These are phyloP conservation scores for Sitta europaea DNA, from an alignment of 2,113 vertebrate genomes.

Conservation along the genomic window DNA sequence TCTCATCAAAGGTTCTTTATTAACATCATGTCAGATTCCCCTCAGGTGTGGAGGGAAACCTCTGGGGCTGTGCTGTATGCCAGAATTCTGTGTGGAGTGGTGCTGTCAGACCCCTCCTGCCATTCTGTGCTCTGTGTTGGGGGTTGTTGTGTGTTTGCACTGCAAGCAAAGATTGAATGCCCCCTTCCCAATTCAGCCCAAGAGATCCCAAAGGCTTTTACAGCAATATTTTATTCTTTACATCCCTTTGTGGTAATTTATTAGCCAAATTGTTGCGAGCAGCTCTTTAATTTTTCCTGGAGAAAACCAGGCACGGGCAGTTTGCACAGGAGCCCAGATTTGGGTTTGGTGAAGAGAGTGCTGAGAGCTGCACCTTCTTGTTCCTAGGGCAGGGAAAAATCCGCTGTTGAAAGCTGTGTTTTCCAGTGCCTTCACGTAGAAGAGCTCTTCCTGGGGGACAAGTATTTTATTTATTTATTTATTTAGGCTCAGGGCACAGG, in stretches of 20 bases:
- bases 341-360: neutral
- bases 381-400: neutral
- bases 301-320: neutral
- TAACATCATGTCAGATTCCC: no score
- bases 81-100: neutral
- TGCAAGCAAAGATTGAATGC: neutral
- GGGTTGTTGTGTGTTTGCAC: neutral
- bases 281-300: neutral
- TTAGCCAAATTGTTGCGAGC: neutral
- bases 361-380: neutral
- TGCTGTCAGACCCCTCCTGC: accelerated
- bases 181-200: neutral
- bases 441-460: accelerated
- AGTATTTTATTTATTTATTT: no score
- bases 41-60: neutral
- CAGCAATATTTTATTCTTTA: neutral
- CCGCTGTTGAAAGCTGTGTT: accelerated
- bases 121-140: neutral
- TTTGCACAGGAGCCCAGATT: neutral
- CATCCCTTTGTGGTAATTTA: neutral
- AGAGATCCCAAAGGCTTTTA: neutral
- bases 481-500: no score
- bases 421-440: neutral
- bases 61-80: neutral
- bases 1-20: neutral